Percentiles rank a stretch among this genome's conserved stretches.
phyloP scores from a whole-genome alignment of 2,113 vertebrate species.

The Pseudorhombus dupliciocellatus region DNA sequence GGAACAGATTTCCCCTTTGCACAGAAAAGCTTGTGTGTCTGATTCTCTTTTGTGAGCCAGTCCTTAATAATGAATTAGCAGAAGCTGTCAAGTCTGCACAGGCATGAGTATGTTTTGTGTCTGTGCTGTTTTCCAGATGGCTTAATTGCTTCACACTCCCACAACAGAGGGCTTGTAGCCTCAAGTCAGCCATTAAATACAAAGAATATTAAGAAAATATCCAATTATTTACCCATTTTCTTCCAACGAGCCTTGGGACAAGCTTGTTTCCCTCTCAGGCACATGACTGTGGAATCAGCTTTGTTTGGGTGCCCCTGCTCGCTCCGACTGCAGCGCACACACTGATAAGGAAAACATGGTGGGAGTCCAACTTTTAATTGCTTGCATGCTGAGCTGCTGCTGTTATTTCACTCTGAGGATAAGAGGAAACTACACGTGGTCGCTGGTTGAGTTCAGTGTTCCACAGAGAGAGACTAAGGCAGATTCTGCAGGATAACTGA shows the following conservation, averaged over 20 bases:
- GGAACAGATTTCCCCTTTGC: no score
- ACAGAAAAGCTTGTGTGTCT: no score
- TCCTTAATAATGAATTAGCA: slow-evolving; percentile 48
- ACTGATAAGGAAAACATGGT: slow-evolving; percentile 22
- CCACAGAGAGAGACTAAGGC: neutral
- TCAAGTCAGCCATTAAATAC: slow-evolving; percentile 51
- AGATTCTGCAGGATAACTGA: neutral
- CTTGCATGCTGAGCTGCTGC: slow-evolving; percentile 11
- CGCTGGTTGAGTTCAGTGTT: neutral
- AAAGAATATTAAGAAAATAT: slow-evolving; percentile 46
- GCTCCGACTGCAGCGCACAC: slow-evolving; percentile 20
- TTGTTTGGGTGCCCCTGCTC: slow-evolving; percentile 44
- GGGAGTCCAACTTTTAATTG: slow-evolving; percentile 47
- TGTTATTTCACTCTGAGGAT: slow-evolving; percentile 19
- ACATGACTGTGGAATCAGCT: slow-evolving; percentile 50
- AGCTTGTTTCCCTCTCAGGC: slow-evolving; percentile 26
- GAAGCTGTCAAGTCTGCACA: slow-evolving; percentile 50
- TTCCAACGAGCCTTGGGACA: slow-evolving; percentile 26
- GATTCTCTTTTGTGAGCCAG: neutral
- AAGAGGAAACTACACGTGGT: slow-evolving; percentile 25
- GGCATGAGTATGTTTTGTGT: slow-evolving; percentile 18
- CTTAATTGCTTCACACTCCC: slow-evolving; percentile 43
- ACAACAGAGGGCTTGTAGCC: slow-evolving; percentile 53
- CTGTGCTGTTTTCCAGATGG: slow-evolving; percentile 44
- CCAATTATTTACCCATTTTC: slow-evolving; percentile 50